Percentiles rank a stretch among this genome's conserved stretches.
Conservation (phyloP, 2,888 invertebrate species). For the Drosophila rellima region DNA sequence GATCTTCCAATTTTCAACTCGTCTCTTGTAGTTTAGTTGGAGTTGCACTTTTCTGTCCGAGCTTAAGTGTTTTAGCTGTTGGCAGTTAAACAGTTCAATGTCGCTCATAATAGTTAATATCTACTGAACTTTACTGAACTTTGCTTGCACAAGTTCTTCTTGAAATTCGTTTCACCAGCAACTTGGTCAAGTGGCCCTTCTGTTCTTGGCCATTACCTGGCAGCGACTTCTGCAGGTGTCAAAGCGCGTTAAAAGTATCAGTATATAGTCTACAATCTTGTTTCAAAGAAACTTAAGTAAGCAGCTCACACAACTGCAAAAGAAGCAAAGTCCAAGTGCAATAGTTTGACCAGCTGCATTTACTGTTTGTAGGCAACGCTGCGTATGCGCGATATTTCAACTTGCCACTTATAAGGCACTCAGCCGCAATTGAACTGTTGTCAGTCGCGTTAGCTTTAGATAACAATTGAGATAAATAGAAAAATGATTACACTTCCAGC, state of each 20-base stretch:
- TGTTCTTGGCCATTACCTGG: constrained; percentile 4
- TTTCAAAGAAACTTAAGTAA: constrained; percentile 21
- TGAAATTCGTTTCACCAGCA: constrained; percentile 24
- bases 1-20: neutral
- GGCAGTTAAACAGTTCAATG: constrained; percentile 21
- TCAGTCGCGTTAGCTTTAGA: neutral
- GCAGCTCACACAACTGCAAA: constrained; percentile 12
- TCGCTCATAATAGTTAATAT: constrained; percentile 34
- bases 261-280: constrained; percentile 23
- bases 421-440: constrained; percentile 27
- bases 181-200: constrained; percentile 37
- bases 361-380: neutral
- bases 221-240: constrained; percentile 58
- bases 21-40: neutral
- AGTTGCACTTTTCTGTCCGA: neutral
- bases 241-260: constrained; percentile 50
- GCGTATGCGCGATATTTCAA: constrained; percentile 46
- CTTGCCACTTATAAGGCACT: constrained; percentile 19
- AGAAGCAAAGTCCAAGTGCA: constrained; percentile 3
- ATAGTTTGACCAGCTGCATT: constrained; percentile 15
- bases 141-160: constrained; percentile 25
- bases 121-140: constrained; percentile 23
- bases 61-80: constrained; percentile 15
- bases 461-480: neutral
- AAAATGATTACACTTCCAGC: constrained; percentile 18